These are phyloP conservation scores for Smittia sp. DNA, from an alignment of 2,888 invertebrate genomes.

Conservation along the genomic window DNA sequence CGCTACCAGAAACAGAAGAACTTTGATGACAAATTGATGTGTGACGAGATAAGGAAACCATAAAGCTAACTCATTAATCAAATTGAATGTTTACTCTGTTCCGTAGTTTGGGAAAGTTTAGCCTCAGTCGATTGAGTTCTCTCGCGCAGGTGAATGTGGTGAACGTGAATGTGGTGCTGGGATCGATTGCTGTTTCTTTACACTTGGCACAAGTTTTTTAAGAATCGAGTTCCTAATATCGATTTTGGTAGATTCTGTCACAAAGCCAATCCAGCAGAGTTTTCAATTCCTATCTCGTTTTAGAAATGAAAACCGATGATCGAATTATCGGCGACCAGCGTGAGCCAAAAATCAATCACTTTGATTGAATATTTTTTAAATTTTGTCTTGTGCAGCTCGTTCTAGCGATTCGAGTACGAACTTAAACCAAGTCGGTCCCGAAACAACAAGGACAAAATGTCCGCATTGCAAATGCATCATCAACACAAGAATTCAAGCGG, in stretches of 20 bases:
- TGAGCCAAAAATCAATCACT: background rate
- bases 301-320: background rate
- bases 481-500: background rate
- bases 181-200: too few species aligned
- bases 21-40: slow-evolving; percentile 3
- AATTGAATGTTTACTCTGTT: background rate
- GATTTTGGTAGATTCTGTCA: too few species aligned
- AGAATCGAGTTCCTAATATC: too few species aligned
- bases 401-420: too few species aligned
- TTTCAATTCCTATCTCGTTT: background rate
- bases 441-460: background rate
- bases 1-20: background rate
- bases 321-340: background rate
- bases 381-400: background rate
- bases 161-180: too few species aligned
- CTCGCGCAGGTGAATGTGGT: too few species aligned
- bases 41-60: background rate
- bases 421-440: background rate
- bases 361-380: background rate
- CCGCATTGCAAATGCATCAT: background rate
- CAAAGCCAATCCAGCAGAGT: too few species aligned
- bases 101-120: too few species aligned
- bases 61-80: background rate
- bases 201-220: too few species aligned
- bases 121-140: too few species aligned